A percentile compares a stretch with the other conserved stretches of the same genome.
These are phyloP conservation scores for Donacobius atricapilla DNA, from an alignment of 2,113 vertebrate genomes.

Conservation along the genomic window DNA sequence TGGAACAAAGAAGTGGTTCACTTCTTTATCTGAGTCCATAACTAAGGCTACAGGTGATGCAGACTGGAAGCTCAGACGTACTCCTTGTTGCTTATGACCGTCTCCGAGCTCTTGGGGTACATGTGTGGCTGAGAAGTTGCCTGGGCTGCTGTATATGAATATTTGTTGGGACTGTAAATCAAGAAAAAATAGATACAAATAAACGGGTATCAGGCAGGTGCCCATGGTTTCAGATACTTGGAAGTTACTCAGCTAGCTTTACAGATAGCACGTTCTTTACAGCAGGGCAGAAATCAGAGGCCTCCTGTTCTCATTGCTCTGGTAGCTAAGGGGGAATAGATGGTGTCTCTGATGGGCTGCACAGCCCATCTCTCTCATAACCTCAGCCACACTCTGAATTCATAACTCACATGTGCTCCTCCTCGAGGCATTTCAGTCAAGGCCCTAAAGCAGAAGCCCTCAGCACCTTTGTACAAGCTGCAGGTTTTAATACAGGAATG, in stretches of 20 bases:
- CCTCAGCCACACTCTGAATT: not conserved
- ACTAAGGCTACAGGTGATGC: not conserved
- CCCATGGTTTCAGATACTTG: not conserved
- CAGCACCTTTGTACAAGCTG: not conserved
- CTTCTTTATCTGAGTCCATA: not conserved
- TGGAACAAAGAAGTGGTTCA: not conserved
- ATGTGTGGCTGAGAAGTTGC: not conserved
- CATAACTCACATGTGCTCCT: not conserved
- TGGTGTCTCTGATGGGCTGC: not conserved
- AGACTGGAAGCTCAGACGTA: conserved; percentile 43
- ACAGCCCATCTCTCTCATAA: not conserved
- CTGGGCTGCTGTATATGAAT: conserved; percentile 13
- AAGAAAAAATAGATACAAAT: not conserved
- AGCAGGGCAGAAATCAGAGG: not conserved
- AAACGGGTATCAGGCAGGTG: not conserved
- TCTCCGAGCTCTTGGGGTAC: conserved; percentile 20
- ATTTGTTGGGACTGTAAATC: conserved; percentile 43
- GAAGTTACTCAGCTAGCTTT: not conserved
- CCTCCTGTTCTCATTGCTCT: not conserved
- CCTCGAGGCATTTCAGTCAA: not conserved
- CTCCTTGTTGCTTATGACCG: conserved; percentile 27
- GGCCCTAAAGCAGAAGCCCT: not conserved
- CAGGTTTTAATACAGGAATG: not conserved
- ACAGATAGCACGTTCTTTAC: accelerated
- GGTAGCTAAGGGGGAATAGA: not conserved